Conservation (phyloP, 2,797 vertebrate genomes). For the Falco peregrinus region DNA sequence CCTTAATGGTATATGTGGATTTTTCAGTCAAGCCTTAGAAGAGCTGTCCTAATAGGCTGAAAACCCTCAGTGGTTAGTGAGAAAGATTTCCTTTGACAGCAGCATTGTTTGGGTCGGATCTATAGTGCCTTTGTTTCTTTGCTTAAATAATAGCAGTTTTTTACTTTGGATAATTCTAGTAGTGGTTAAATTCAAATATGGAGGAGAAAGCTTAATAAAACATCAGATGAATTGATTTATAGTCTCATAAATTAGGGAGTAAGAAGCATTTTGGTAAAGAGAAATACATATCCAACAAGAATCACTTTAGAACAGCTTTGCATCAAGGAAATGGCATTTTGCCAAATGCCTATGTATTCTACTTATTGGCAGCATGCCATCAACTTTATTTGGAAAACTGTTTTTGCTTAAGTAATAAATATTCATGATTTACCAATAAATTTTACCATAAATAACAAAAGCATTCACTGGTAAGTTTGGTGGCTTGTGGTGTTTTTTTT, state of each 20-base stretch:
- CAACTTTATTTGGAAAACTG: slow-evolving; percentile 45
- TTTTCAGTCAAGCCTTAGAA: background rate
- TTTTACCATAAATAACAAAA: slow-evolving; percentile 58
- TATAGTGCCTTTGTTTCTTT: background rate
- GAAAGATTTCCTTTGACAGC: background rate
- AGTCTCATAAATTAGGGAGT: slow-evolving; percentile 31
- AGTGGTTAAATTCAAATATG: slow-evolving; percentile 20
- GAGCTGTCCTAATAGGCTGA: background rate
- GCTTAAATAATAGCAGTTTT: background rate
- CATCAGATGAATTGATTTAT: slow-evolving; percentile 22
- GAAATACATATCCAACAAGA: slow-evolving; percentile 20
- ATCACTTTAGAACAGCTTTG: slow-evolving; percentile 19
- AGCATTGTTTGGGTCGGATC: background rate
- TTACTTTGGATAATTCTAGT: background rate
- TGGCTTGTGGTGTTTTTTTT: too few species aligned
- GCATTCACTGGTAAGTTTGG: background rate
- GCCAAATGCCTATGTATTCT: slow-evolving; percentile 32
- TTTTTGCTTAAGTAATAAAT: slow-evolving; percentile 57
- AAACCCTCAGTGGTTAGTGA: background rate
- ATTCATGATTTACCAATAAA: slow-evolving; percentile 48
- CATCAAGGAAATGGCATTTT: slow-evolving; percentile 46
- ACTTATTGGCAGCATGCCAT: slow-evolving; percentile 38
- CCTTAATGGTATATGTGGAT: background rate
- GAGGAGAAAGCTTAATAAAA: slow-evolving; percentile 29
- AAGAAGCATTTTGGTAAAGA: slow-evolving; percentile 39